A percentile compares a stretch with the other conserved stretches of the same genome.
These are phyloP conservation scores for Crypturellus tataupa DNA, from an alignment of 2,797 vertebrate genomes.

Conservation along the genomic window DNA sequence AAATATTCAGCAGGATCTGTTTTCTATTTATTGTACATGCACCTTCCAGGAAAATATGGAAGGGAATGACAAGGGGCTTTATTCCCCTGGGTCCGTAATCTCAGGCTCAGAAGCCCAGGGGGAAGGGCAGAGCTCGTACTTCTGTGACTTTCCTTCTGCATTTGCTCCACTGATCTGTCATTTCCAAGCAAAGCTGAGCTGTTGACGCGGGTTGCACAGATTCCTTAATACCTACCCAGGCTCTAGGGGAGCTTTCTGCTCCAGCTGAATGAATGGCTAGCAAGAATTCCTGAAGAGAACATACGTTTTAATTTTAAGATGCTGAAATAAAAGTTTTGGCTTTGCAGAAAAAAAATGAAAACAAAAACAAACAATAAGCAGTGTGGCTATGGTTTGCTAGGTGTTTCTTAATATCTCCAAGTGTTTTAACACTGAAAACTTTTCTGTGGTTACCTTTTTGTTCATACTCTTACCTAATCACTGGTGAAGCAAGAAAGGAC, in stretches of 20 bases:
- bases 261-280: neutral
- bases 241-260: neutral
- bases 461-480: neutral
- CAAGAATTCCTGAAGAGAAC: neutral
- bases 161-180: neutral
- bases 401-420: neutral
- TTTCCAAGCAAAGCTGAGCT: neutral
- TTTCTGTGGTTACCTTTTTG: neutral
- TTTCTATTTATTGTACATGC: constrained; percentile 45
- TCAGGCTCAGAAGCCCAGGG: neutral
- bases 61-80: neutral
- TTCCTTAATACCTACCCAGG: neutral
- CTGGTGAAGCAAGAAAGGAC: neutral
- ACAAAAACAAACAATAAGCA: neutral
- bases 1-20: constrained; percentile 71
- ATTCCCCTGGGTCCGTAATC: neutral
- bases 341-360: neutral
- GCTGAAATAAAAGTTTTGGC: neutral
- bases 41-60: constrained; percentile 2
- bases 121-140: neutral
- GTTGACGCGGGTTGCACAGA: neutral
- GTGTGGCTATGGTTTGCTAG: neutral
- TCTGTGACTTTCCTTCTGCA: neutral
- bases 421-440: neutral
- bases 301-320: neutral